Evolutionary conservation across 1,140 invertebrate species (phyloP), one percentile per base, ranked within the genome.

Genomic region (Diabrotica virgifera): DNA sequence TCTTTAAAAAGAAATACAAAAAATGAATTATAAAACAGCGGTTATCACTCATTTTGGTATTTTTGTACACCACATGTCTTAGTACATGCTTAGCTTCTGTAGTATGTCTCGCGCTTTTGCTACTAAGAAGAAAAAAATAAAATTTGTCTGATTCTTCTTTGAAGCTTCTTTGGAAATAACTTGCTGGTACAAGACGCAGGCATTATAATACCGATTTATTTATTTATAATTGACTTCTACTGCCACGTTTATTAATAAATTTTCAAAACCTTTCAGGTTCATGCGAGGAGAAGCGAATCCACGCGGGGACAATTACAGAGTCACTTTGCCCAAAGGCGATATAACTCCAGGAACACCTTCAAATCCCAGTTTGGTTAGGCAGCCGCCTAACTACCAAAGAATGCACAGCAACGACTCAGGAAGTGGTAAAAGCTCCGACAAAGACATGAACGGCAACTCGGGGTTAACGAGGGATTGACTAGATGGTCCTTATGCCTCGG

Each of bases 351-450:
- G 88, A 35, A 90, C 86, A n/a, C 84, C 86, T 4, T 82, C 85
- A 10, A 88, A 77, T 62, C 78, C 85, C 2, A 78, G 79, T 56
- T 82, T 88, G 61, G 82, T 78, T 6, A 82, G 85, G 70, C 87
- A 86, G 55, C 85, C 87, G 12, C 89, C 89, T 0, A 87, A 81
- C 73, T 94, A 92, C 80, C 91, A 93, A 74, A 83, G 92, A 67
- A 93, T 92, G 86, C 89, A 90, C 76, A 93, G 91, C 77, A 93
- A 89, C 73, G 91, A 94, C 74, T 87, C 85, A 68, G 86, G 82
- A 63, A 86, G 88, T 72, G 85, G 85, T 12, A 87, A 89, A 68
- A 84, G 85, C 35, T 89, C 85, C 62, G 90, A 91, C 70, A 91
- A 90, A 76, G 87, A 90, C 64, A 74, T 76, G 9, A 78, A 77